These are phyloP conservation scores for Phenganax marumi DNA, from an alignment of 92 coral and sea anemone species.

Conservation along the genomic window DNA sequence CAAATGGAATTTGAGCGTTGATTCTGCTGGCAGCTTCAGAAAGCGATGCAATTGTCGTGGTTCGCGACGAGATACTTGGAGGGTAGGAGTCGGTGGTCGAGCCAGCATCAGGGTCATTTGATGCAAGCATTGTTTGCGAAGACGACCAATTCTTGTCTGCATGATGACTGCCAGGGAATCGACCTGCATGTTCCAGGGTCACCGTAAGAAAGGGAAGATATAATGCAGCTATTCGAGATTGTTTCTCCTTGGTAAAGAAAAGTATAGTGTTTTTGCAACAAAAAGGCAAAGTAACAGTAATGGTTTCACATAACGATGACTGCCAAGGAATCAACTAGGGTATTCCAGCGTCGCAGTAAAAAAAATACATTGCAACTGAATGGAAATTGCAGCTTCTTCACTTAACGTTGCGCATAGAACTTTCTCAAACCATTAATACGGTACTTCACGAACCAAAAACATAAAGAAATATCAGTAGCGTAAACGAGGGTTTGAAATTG, in stretches of 20 bases:
- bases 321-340: too few species aligned
- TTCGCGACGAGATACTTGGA: conserved; percentile 78
- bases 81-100: conserved; percentile 78
- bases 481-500: neutral
- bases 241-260: conserved; percentile 56
- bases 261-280: conserved; percentile 26
- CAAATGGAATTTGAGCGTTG: conserved; percentile 86
- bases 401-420: too few species aligned
- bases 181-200: conserved; percentile 88
- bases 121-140: conserved; percentile 68
- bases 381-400: too few species aligned
- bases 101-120: conserved; percentile 60
- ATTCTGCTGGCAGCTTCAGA: conserved; percentile 90
- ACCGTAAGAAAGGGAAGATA: conserved; percentile 93
- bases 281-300: neutral
- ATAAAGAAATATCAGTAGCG: neutral
- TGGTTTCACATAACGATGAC: too few species aligned
- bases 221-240: conserved; percentile 92
- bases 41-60: conserved; percentile 68
- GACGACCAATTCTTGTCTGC: conserved; percentile 69
- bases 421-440: too few species aligned
- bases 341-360: too few species aligned
- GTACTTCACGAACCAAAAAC: too few species aligned
- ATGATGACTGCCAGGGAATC: conserved; percentile 94
- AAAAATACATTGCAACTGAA: too few species aligned